A percentile compares a stretch with the other conserved stretches of the same genome.
phyloP scores from a whole-genome alignment of 1,140 invertebrate genomes.

The Sinella curviseta region DNA sequence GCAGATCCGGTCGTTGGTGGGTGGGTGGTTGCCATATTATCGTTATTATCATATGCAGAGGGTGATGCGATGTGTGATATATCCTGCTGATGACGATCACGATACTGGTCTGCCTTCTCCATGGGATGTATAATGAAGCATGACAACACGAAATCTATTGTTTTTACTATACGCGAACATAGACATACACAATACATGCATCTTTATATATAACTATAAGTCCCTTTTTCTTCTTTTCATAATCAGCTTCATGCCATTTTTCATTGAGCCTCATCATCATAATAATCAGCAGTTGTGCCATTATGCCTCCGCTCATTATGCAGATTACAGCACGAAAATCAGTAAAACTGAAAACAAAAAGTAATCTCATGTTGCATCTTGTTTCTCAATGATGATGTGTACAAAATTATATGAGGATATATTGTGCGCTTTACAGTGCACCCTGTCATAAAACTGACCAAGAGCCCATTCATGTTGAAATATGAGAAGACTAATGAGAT shows the following conservation, averaged over 20 bases:
- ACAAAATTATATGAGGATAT: not conserved
- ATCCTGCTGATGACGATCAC: slow-evolving; percentile 25
- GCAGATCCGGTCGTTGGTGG: not conserved
- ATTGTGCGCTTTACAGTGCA: not conserved
- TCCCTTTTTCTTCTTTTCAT: not conserved
- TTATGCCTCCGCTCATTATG: slow-evolving; percentile 6
- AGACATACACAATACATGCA: too few relatives aligned
- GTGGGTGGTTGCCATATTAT: slow-evolving; percentile 19
- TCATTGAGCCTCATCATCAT: not conserved
- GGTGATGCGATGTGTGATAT: slow-evolving; percentile 19
- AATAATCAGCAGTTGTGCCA: slow-evolving; percentile 5
- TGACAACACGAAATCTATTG: not conserved
- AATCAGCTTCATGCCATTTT: not conserved
- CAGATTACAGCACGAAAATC: not conserved
- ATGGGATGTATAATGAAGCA: not conserved
- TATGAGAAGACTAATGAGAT: slow-evolving; percentile 15
- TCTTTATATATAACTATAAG: not conserved
- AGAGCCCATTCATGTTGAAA: not conserved
- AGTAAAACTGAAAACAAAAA: not conserved
- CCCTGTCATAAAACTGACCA: slow-evolving; percentile 11
- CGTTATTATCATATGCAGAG: not conserved
- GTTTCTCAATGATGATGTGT: not conserved
- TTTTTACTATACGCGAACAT: not conserved
- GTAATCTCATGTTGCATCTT: not conserved
- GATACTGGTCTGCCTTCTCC: not conserved